Conservation (phyloP, 2,888 invertebrate genomes). For the Helobdella robusta region DNA sequence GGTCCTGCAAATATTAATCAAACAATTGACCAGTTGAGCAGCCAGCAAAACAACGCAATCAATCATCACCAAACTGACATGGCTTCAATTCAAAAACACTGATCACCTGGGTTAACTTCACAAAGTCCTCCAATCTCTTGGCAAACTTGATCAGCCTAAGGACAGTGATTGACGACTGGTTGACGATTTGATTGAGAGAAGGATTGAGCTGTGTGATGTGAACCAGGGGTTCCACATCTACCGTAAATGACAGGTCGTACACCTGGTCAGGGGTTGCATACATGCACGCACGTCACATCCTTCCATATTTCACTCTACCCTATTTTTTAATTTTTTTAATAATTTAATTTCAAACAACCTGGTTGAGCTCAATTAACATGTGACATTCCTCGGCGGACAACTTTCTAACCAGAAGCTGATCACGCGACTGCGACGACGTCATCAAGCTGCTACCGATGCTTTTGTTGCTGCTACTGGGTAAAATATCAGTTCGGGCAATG, state of each 20-base stretch:
- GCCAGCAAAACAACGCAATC: too few relatives aligned
- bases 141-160: constrained; percentile 61
- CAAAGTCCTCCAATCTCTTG: constrained; percentile 64
- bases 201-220: constrained; percentile 36
- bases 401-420: background rate
- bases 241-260: constrained; percentile 37
- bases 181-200: constrained; percentile 55
- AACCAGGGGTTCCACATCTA: constrained; percentile 36
- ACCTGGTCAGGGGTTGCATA: too few relatives aligned
- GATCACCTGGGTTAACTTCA: constrained; percentile 72
- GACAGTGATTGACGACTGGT: constrained; percentile 72
- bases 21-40: too few relatives aligned
- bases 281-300: too few relatives aligned
- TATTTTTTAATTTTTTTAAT: constrained; percentile 1
- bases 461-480: background rate
- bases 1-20: too few relatives aligned
- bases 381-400: constrained; percentile 25
- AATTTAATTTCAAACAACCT: constrained; percentile 14
- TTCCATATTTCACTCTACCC: too few relatives aligned
- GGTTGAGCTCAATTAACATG: constrained; percentile 27
- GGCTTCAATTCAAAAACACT: too few relatives aligned
- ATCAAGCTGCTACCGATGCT: background rate
- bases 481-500: background rate
- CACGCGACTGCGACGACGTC: background rate
- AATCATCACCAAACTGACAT: too few relatives aligned